phyloP scores from a whole-genome alignment of 2,888 invertebrate genomes.

The Rotaria macrura region DNA sequence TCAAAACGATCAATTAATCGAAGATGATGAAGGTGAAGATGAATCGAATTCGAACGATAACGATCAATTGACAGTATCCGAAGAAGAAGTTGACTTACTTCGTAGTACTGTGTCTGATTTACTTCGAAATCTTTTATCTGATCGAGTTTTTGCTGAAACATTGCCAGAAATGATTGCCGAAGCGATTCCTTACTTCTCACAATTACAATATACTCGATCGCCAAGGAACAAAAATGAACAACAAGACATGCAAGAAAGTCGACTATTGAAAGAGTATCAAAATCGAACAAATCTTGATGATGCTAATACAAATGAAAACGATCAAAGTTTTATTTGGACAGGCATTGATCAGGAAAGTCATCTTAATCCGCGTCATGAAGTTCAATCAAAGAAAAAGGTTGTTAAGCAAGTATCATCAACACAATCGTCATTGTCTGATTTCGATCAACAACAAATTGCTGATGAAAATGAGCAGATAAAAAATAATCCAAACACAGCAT shows the following conservation, averaged over 20 bases:
- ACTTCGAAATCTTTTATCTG: background rate
- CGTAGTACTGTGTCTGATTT: background rate
- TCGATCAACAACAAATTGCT: background rate
- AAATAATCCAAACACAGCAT: conserved; percentile 21
- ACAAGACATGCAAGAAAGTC: no score
- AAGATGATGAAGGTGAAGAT: background rate
- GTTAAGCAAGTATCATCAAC: background rate
- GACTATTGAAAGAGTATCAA: background rate
- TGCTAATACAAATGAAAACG: background rate
- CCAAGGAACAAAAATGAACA: background rate
- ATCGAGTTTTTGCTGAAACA: background rate
- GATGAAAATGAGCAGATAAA: background rate
- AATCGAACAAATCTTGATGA: background rate
- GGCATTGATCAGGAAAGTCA: background rate
- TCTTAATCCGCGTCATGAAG: no score
- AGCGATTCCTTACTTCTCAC: background rate
- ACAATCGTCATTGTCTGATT: background rate
- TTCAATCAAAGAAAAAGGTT: background rate
- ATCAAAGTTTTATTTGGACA: background rate
- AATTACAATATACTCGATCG: background rate
- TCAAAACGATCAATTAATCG: background rate
- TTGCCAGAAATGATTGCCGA: background rate
- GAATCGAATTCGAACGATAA: background rate
- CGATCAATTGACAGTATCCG: background rate
- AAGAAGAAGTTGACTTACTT: background rate